Evolutionary conservation across 2,113 vertebrate genomes (phyloP).

Genomic region (Corythoichthys haematopterus): DNA sequence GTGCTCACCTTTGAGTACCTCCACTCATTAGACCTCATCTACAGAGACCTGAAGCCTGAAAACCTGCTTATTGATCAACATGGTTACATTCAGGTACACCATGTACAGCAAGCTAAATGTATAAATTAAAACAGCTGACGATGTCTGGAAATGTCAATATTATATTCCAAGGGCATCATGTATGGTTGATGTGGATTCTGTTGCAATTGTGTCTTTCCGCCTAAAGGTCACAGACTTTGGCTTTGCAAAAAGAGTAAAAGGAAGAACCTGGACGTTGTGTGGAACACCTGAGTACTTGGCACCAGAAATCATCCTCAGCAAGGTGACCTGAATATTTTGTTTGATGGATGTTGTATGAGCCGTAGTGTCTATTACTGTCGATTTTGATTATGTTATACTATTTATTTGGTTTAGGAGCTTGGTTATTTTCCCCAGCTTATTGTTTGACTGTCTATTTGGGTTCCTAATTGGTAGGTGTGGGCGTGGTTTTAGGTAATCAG

Average conservation of each 20-base stretch:
- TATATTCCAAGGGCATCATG: not conserved
- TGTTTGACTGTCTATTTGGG: too few relatives aligned
- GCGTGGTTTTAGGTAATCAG: too few relatives aligned
- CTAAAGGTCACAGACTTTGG: slow-evolving; percentile 96
- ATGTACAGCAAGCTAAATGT: too few relatives aligned
- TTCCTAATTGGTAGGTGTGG: too few relatives aligned
- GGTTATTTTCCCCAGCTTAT: too few relatives aligned
- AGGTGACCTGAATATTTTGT: slow-evolving; percentile 69
- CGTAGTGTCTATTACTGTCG: too few relatives aligned
- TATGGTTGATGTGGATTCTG: not conserved
- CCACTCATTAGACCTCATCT: slow-evolving; percentile 98
- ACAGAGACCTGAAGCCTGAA: slow-evolving; percentile 99
- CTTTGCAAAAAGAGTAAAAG: slow-evolving; percentile 99
- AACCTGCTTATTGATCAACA: slow-evolving; percentile 99
- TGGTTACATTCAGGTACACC: slow-evolving; percentile 95
- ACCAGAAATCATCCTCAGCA: slow-evolving; percentile 99
- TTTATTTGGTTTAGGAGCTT: too few relatives aligned
- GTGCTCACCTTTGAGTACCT: slow-evolving; percentile 99
- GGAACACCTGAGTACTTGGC: slow-evolving; percentile 98
- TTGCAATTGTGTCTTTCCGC: not conserved
- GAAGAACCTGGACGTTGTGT: slow-evolving; percentile 98
- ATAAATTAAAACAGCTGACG: not conserved
- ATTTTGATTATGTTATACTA: too few relatives aligned
- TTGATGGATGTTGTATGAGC: not conserved
- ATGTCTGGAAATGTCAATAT: not conserved